These are phyloP conservation scores for Bradypodion pumilum DNA, from an alignment of 2,797 vertebrate species.

Conservation along the genomic window DNA sequence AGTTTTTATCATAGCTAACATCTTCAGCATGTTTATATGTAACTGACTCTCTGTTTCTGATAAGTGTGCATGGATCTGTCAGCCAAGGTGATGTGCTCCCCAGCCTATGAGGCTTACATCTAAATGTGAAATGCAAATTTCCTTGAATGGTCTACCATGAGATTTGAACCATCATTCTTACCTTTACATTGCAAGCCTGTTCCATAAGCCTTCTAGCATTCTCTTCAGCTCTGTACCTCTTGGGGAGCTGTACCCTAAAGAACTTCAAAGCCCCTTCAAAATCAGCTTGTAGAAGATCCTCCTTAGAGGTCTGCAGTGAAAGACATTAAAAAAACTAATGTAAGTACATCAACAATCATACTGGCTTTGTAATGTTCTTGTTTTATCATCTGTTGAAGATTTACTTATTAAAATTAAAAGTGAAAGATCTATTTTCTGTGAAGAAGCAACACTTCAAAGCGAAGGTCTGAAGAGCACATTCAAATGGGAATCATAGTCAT, in stretches of 20 bases:
- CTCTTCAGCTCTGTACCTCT: constrained; percentile 96
- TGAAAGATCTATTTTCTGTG: neutral
- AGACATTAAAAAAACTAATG: constrained; percentile 39
- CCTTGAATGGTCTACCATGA: too few species aligned
- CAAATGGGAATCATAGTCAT: constrained; percentile 39
- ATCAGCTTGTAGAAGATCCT: constrained; percentile 97
- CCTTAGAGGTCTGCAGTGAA: constrained; percentile 93
- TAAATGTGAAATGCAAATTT: neutral
- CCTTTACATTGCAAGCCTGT: constrained; percentile 98
- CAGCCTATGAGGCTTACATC: too few species aligned
- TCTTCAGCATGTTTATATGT: too few species aligned
- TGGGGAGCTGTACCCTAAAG: constrained; percentile 97
- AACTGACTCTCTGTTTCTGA: too few species aligned
- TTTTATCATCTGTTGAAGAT: constrained; percentile 38
- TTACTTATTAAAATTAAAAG: neutral
- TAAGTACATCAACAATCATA: constrained; percentile 33
- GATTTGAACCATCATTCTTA: constrained; percentile 60
- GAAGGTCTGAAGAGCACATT: neutral
- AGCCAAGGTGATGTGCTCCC: too few species aligned
- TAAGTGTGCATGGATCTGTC: too few species aligned
- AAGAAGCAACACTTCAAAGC: neutral
- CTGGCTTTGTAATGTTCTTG: neutral
- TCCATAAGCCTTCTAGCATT: constrained; percentile 97
- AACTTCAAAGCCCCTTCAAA: constrained; percentile 99
- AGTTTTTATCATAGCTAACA: too few species aligned